Base-by-base conservation (phyloP, 2,888 invertebrate genomes). In the Stenurella melanura region DNA sequence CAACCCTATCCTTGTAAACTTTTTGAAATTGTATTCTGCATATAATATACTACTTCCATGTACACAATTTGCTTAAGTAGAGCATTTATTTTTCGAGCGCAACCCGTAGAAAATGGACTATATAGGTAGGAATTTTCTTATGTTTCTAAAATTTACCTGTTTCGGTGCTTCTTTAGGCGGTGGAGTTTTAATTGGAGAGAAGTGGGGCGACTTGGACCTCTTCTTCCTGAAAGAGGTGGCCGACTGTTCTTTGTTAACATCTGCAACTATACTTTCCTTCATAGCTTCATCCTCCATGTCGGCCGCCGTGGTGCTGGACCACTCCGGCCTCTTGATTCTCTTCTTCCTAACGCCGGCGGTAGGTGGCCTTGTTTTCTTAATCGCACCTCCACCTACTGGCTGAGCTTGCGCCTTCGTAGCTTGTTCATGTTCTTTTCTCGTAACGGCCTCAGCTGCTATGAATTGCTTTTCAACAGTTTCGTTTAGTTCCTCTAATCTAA, bases 381-480 rank as follows among this genome's bases (percentile, higher is more conserved):
- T 61, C 56, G 18, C 70, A 74, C 26, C 67, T 73, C 72, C 42
- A 34, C 30, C 30, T 9, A 9, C 30, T 68, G 76, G 56, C 38
- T 34, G 38, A 34, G 73, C 66, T 11, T 60, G 66, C 10, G 2
- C 50, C 38, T 60, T 73, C 38, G 11, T 71, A 26, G 74, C 54
- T 57, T 72, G 75, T 11, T 82, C 81, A 50, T 81, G 81, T 30
- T 80, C 80, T 38, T 84, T 68, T 7, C 83, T 79, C 1, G 84
- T 58, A 9, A 68, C 79, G 7, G 83, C 80, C 80, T 89, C 89
- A 6, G 83, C 83, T 71, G 84, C 81, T 15, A 89, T 84, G 26
- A 89, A 83, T 1, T 85, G 79, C 79, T 87, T 86, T 63, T 87
- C 87, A 10, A 89, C 77, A 5, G 87, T 84, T 19, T 86, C 83